Evolutionary conservation across 2,113 vertebrate genomes (phyloP).

Genomic region (Neomonachus schauinslandi): DNA sequence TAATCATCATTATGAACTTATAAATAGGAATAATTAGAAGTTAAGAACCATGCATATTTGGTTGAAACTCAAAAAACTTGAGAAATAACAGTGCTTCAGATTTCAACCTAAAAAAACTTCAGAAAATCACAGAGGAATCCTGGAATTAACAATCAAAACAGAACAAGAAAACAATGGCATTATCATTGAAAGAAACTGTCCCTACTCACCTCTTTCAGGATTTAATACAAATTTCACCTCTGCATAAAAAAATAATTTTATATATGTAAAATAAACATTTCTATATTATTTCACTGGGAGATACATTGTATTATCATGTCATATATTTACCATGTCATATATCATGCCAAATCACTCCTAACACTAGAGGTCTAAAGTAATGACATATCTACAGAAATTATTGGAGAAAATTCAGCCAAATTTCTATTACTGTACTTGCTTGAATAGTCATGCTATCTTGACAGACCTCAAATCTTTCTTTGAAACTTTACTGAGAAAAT

Average conservation of each 20-base stretch:
- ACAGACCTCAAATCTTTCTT: neutral
- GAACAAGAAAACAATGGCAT: neutral
- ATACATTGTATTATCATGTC: neutral
- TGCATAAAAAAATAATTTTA: neutral
- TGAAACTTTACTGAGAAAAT: neutral
- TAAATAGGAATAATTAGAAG: neutral
- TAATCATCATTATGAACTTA: neutral
- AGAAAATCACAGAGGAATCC: constrained; percentile 17
- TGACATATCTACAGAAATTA: neutral
- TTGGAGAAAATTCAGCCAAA: neutral
- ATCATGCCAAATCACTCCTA: neutral
- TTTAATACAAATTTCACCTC: neutral
- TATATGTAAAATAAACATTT: neutral
- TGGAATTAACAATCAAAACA: constrained; percentile 17
- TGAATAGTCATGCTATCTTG: neutral
- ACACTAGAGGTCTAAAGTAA: neutral
- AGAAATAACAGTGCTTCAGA: neutral
- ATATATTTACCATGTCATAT: neutral
- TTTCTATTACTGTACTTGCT: neutral
- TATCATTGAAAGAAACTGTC: neutral
- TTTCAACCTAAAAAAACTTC: constrained; percentile 22
- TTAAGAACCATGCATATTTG: neutral
- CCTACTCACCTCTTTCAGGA: neutral
- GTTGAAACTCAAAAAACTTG: neutral
- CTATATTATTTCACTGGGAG: neutral